Base-by-base conservation (phyloP, 2,888 invertebrate genomes). In the Drosophila acutilabella region DNA sequence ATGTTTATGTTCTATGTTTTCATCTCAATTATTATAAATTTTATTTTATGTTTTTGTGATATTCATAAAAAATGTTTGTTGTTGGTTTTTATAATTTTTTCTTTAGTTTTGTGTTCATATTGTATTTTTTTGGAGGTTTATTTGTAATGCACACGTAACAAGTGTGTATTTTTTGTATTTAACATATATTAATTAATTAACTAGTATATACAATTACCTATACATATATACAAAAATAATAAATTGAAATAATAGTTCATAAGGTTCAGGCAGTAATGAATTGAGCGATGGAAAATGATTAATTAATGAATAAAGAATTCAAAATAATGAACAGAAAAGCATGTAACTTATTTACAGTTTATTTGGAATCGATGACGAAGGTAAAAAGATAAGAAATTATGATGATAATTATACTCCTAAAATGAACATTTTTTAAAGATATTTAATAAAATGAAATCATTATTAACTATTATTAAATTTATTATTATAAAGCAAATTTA, bases 341-440 rank as follows among this genome's bases (percentile, higher is more conserved):
- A 26, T 66, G 53, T 42, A 73, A 58, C 64, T 56, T 57, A 47
- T 69, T 72, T 56, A 33, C 48, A 61, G 44, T 67, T 68, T 64
- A 62, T 77, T 68, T 61, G 71, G 65, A 66, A 77, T 74, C 71
- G 79, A 81, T 77, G 64, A 60, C 59, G 60, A 79, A 33, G 74
- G 56, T 47, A 54, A 88, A 67, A 71, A 80, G 53, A 81, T 53
- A 54, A 60, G 61, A 48, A 52, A 62, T 54, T 65, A 88, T 73
- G 76, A 87, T 84, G 84, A 87, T 85, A 82, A 72, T 68, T 83
- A 80, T 83, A 83, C 80, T 88, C 86, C 83, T 88, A 81, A 88
- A 88, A 74, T 48, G 74, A 77, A 85, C 59, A 87, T 89, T 89
- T 89, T 89, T 85, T 84, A 84, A 87, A 89, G 80, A 86, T 88